Percentiles rank a stretch among this genome's conserved stretches.
Conservation (phyloP, 2,888 invertebrate species). For the Torymus tubicola region DNA sequence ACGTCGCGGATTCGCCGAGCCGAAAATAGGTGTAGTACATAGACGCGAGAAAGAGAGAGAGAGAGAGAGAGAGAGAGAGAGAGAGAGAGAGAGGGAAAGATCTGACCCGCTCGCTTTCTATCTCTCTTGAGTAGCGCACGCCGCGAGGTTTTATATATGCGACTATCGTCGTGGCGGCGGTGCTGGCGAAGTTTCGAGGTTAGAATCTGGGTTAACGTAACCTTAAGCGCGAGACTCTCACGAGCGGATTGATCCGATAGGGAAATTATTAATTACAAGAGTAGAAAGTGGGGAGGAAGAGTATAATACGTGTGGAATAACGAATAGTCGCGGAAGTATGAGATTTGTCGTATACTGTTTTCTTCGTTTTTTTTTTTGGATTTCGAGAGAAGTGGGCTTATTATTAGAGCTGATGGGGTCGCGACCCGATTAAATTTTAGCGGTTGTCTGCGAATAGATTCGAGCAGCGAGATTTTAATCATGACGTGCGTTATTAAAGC, state of each 20-base stretch:
- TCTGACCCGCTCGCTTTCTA: not conserved
- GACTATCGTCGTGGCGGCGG: not conserved
- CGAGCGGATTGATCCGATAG: slow-evolving; percentile 31
- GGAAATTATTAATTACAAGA: slow-evolving; percentile 42
- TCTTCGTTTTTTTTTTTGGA: no score
- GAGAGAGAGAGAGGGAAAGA: no score
- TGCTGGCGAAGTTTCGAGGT: slow-evolving; percentile 36
- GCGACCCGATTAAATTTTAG: not conserved
- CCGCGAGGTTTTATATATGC: not conserved
- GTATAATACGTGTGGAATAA: no score
- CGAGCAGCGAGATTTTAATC: not conserved
- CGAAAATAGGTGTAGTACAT: slow-evolving; percentile 58
- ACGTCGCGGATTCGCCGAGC: slow-evolving; percentile 58
- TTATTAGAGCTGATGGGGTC: no score
- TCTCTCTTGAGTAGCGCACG: not conserved
- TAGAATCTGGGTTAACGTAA: slow-evolving; percentile 57
- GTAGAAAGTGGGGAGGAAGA: no score
- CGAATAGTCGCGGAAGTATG: no score
- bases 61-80: no score
- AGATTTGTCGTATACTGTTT: no score
- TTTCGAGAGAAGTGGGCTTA: no score
- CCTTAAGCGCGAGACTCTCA: slow-evolving; percentile 47
- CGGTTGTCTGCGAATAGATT: not conserved
- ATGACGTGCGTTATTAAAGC: not conserved
- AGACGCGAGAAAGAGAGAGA: not conserved